A percentile compares a stretch with the other conserved stretches of the same genome.
phyloP scores from a whole-genome alignment of 2,797 vertebrate genomes.

The Gallinago nigripennis region DNA sequence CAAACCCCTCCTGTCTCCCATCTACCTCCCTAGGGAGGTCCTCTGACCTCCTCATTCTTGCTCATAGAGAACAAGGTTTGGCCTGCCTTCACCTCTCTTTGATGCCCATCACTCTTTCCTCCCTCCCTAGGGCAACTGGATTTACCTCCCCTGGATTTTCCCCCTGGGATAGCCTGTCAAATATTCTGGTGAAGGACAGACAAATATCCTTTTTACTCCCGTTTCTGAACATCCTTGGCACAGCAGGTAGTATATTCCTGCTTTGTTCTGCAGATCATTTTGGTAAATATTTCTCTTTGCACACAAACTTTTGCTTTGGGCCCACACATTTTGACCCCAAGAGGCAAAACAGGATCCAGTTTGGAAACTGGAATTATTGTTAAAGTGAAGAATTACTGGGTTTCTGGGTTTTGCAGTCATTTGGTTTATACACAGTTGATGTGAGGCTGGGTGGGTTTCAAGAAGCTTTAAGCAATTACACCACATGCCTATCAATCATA shows the following conservation, averaged over 20 bases:
- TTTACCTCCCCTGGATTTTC: neutral
- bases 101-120: neutral
- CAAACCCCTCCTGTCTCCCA: neutral
- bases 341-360: neutral
- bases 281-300: neutral
- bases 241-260: neutral
- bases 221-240: neutral
- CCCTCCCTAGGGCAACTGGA: neutral
- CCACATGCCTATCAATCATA: neutral
- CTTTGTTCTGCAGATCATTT: neutral
- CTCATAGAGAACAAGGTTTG: neutral
- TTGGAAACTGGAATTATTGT: neutral
- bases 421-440: neutral
- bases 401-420: neutral
- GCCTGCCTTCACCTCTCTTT: neutral
- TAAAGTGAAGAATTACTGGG: neutral
- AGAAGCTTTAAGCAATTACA: neutral
- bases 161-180: neutral
- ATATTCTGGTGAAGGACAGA: neutral
- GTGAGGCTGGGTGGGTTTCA: neutral
- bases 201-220: neutral
- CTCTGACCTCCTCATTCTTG: neutral
- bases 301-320: neutral
- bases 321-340: fast-evolving
- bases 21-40: neutral